Base-by-base conservation (phyloP, 2,797 vertebrate species). In the Mionectes olivaceus region DNA sequence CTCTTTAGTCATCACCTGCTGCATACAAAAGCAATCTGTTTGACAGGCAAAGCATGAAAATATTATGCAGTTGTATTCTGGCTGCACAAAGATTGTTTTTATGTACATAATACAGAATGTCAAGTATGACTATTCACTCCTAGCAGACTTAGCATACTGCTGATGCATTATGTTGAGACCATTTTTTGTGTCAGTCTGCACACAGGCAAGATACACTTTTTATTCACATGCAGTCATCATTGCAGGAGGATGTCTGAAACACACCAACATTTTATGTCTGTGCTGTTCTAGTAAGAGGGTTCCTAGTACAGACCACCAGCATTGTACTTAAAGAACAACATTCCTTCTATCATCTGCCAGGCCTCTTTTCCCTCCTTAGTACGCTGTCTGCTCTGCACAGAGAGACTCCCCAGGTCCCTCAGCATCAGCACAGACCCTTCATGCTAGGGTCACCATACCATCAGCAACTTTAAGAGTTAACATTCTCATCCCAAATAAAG, bases 191-290 rank as follows among this genome's bases (percentile, higher is more conserved):
- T 53, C 75, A 68, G 28, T 19, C 82, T 18, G 16, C 41, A 23
- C 3, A n/a, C 18, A 75, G 43, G 57, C 24, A 57, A 46, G 35
- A 35, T 4, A 23, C 0, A 2, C 27, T 84, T 70, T 32, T 39
- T 32, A 13, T n/a, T 56, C 49, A 53, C 2, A 2, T 0, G 8
- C 13, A 30, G 21, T n/a, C 28, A n/a, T 9, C 30, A 16, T 1
- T 33, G 32, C 7, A 19, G 33, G 22, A 82, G 5, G 17, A 19
- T 32, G 47, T n/a, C 78, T n/a, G 37, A 80, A 87, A 63, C 41
- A 67, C 6, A 17, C 3, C 19, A 37, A 23, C 8, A 12, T 52
- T 68, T 70, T 28, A 78, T 44, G 17, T 7, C 19, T 21, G 5
- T 43, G 8, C 23, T 77, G 9, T 24, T 69, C 27, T 18, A n/a